Base-by-base conservation (phyloP, 2,888 invertebrate genomes). In the Ochropleura plecta region DNA sequence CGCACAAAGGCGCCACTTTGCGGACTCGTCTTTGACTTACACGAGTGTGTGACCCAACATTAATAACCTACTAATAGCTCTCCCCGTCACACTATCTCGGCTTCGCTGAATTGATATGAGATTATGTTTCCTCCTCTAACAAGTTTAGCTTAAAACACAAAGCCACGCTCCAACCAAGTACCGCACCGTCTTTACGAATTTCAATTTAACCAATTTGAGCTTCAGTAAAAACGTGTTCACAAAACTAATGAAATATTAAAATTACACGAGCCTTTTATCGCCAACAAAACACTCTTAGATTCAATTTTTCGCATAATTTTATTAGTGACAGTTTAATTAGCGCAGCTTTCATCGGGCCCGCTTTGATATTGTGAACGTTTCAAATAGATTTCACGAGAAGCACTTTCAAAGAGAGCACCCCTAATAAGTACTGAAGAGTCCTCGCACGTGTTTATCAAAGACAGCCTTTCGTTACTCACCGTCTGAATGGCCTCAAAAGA, bases 371-470 rank as follows among this genome's bases (percentile, higher is more conserved):
- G 93, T 93, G 95, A 96, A 95, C 95, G 95, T 95, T 95, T 95
- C 95, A 95, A 96, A 96, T 96, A 96, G 95, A 96, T 96, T 96
- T 96, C 94, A 94, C 95, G 93, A 96, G 96, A 94, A 96, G 94
- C 95, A 95, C 94, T 95, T 95, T 95, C 95, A 96, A 96, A 96
- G 96, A 95, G 96, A 96, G 95, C 95, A 95, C 95, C 95, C 95
- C 96, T 96, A 96, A 96, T 96, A 96, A 96, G 96, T 96, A 96
- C 96, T 96, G 96, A 96, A 96, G 96, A 96, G 96, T 96, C 95
- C 96, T 96, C 96, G 96, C 96, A 96, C 96, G 96, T 96, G 96
- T 96, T 96, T 96, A 96, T 96, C 96, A 96, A 96, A 96, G 96
- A 96, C 96, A 96, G 96, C 96, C 96, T 96, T 96, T 96, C 96